Evolutionary conservation across 2,888 invertebrate species (phyloP).

Genomic region (Lysandra coridon): DNA sequence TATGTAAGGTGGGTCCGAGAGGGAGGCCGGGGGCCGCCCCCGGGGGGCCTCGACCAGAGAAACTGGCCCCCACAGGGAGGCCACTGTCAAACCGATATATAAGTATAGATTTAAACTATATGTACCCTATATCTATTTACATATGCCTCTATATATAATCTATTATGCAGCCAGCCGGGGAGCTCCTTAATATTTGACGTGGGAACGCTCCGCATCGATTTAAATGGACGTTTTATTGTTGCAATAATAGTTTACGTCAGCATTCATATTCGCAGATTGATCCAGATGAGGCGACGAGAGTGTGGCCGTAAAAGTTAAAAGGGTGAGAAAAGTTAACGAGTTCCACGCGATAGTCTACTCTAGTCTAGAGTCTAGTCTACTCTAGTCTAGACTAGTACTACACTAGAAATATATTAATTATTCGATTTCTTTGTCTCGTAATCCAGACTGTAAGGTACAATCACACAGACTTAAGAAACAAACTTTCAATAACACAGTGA

Average conservation of each 20-base stretch:
- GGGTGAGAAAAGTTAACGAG: not conserved
- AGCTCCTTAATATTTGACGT: slow-evolving; percentile 67
- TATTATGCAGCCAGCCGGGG: slow-evolving; percentile 77
- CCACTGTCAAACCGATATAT: slow-evolving; percentile 78
- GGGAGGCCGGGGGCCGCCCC: slow-evolving; percentile 56
- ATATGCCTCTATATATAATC: slow-evolving; percentile 74
- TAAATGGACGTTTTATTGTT: slow-evolving; percentile 27
- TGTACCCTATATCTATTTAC: slow-evolving; percentile 76
- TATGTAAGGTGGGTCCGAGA: slow-evolving; percentile 66
- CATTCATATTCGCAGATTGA: not conserved
- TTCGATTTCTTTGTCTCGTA: not conserved
- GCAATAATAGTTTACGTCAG: not conserved
- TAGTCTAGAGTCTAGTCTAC: too few species aligned
- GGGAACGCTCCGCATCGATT: slow-evolving; percentile 56
- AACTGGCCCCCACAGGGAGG: slow-evolving; percentile 79
- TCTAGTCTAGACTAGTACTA: too few species aligned
- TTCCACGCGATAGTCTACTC: not conserved
- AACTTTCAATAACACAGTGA: not conserved
- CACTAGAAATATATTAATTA: too few species aligned
- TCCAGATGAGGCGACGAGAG: not conserved
- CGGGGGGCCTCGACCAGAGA: slow-evolving; percentile 77
- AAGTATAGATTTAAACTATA: slow-evolving; percentile 80
- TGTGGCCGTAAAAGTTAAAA: not conserved
- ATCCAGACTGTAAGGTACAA: not conserved
- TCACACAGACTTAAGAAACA: not conserved